Conservation (phyloP, 2,797 vertebrate species). For the Sebastes minor region DNA sequence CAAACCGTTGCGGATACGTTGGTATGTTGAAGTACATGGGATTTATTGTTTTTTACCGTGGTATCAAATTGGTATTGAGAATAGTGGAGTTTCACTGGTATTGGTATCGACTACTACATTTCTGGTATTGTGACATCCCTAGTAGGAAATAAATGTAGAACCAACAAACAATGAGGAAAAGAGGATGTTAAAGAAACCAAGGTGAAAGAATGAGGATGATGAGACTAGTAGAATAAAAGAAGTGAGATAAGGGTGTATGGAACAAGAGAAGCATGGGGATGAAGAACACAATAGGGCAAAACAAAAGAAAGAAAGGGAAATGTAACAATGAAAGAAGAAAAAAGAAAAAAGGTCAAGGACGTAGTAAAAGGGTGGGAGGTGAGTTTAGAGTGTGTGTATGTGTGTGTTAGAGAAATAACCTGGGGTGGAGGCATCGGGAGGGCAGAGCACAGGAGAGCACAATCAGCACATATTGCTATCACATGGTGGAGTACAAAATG, state of each 20-base stretch:
- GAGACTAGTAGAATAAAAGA: background rate
- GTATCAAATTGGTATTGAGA: background rate
- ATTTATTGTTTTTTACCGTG: background rate
- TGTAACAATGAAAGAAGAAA: background rate
- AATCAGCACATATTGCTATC: constrained; percentile 67
- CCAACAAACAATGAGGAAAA: background rate
- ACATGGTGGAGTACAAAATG: constrained; percentile 31
- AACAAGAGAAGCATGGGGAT: background rate
- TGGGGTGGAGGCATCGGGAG: constrained; percentile 42
- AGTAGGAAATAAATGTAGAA: background rate
- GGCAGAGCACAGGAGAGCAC: constrained; percentile 61
- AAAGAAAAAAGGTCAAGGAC: constrained; percentile 45
- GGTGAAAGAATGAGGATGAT: background rate
- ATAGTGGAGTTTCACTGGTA: background rate
- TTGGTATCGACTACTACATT: fast-evolving
- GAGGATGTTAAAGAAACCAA: background rate
- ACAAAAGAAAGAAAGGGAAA: background rate
- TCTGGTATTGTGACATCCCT: background rate
- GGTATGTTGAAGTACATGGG: background rate
- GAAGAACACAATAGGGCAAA: background rate
- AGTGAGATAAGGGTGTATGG: background rate
- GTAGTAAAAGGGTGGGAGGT: constrained; percentile 6
- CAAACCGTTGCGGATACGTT: no score
- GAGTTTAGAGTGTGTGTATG: constrained; percentile 10
- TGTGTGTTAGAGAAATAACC: constrained; percentile 43